Percentiles rank a stretch among this genome's conserved stretches.
These are phyloP conservation scores for Melanotaenia nigrans DNA, from an alignment of 2,797 vertebrate genomes.

Conservation along the genomic window DNA sequence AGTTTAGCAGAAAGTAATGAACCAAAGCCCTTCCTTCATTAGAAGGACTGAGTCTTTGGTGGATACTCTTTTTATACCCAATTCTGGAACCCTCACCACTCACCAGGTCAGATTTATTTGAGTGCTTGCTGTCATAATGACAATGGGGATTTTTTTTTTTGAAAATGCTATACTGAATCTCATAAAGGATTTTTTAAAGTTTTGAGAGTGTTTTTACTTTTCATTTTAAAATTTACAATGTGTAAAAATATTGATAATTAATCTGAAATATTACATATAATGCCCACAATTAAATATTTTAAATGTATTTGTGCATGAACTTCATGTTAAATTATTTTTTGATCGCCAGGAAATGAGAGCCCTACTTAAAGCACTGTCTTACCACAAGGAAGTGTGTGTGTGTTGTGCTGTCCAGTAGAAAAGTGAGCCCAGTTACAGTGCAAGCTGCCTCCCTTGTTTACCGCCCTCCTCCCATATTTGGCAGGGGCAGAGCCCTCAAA, in stretches of 20 bases:
- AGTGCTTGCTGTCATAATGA: neutral
- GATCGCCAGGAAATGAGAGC: slow-evolving; percentile 7
- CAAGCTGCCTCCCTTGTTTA: slow-evolving; percentile 75
- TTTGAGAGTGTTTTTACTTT: neutral
- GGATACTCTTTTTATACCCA: neutral
- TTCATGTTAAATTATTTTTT: neutral
- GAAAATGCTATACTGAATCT: neutral
- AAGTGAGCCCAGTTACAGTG: slow-evolving; percentile 46
- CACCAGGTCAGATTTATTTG: neutral
- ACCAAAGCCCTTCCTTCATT: neutral
- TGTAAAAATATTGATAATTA: neutral
- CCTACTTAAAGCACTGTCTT: slow-evolving; percentile 23
- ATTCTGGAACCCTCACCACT: neutral
- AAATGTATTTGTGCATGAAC: neutral
- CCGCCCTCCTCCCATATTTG: slow-evolving; percentile 86
- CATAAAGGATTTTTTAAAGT: neutral
- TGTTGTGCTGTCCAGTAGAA: slow-evolving; percentile 48
- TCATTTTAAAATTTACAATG: neutral
- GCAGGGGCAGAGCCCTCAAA: slow-evolving; percentile 80
- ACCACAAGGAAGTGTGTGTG: slow-evolving; percentile 13
- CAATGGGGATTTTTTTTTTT: neutral
- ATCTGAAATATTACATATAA: no score
- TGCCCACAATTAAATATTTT: neutral
- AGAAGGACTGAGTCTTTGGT: neutral
- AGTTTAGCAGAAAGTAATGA: neutral